Evolutionary conservation across 2,113 vertebrate genomes (phyloP).

Genomic region (Nerophis lumbriciformis): DNA sequence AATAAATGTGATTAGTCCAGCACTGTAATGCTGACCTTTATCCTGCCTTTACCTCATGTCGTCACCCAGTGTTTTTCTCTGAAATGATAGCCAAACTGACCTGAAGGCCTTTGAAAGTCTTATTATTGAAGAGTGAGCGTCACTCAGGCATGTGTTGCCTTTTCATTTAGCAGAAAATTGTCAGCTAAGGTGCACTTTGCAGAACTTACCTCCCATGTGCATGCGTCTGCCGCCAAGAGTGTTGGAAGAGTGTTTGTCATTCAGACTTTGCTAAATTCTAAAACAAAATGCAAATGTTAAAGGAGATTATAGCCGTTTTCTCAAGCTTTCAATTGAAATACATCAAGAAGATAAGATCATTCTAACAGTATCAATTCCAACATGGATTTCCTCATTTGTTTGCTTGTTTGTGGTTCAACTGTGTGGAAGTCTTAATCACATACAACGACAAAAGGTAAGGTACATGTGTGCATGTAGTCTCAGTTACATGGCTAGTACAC

Average conservation of each 20-base stretch:
- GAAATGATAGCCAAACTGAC: neutral
- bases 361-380: conserved; percentile 66
- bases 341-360: conserved; percentile 46
- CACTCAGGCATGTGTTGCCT: conserved; percentile 60
- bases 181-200: conserved; percentile 46
- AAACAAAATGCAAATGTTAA: conserved; percentile 59
- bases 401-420: conserved; percentile 55
- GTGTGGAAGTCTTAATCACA: conserved; percentile 26
- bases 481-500: conserved; percentile 53
- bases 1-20: conserved; percentile 44
- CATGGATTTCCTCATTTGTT: conserved; percentile 58
- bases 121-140: conserved; percentile 35
- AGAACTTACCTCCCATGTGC: conserved; percentile 23
- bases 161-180: conserved; percentile 63
- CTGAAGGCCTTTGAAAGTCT: conserved; percentile 55
- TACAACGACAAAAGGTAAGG: conserved; percentile 43
- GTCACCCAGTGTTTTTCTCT: conserved; percentile 42
- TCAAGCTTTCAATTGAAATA: conserved; percentile 52
- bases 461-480: conserved; percentile 29
- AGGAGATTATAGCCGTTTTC: conserved; percentile 60
- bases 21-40: conserved; percentile 40
- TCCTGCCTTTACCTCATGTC: conserved; percentile 18
- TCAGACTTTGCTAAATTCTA: conserved; percentile 35
- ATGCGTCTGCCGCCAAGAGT: conserved; percentile 9
- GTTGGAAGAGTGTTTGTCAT: neutral